These are phyloP conservation scores for Metopia argyrocephala DNA, from an alignment of 2,888 invertebrate genomes.

Conservation along the genomic window DNA sequence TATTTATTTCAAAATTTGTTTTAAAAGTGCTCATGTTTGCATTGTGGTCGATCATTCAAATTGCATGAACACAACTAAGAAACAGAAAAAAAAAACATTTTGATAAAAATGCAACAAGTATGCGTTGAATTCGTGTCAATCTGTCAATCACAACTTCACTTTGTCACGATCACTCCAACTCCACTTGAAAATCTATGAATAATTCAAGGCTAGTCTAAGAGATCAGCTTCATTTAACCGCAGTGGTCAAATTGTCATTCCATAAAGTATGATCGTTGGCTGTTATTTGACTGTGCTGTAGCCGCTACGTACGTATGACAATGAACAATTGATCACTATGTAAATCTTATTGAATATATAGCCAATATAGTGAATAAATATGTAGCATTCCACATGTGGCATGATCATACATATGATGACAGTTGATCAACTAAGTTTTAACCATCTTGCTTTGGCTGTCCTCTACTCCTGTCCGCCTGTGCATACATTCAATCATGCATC, in stretches of 20 bases:
- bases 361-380: not conserved
- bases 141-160: slow-evolving; percentile 66
- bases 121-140: slow-evolving; percentile 65
- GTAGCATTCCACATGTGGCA: slow-evolving; percentile 54
- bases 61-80: slow-evolving; percentile 37
- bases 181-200: slow-evolving; percentile 65
- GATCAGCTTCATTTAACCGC: not conserved
- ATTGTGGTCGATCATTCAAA: slow-evolving; percentile 53
- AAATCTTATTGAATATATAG: slow-evolving; percentile 44
- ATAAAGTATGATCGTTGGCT: not conserved
- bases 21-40: not conserved
- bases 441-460: not conserved
- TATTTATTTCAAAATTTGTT: slow-evolving; percentile 11
- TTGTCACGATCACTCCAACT: slow-evolving; percentile 66
- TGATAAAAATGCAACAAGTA: slow-evolving; percentile 58
- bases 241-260: slow-evolving; percentile 24
- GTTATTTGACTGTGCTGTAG: not conserved
- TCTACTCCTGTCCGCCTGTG: too few species aligned
- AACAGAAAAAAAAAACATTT: slow-evolving; percentile 23
- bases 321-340: slow-evolving; percentile 59
- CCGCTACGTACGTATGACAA: slow-evolving; percentile 47
- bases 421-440: slow-evolving; percentile 42
- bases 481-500: not conserved
- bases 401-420: slow-evolving; percentile 52
- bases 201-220: slow-evolving; percentile 61